Base-by-base conservation (phyloP, 2,113 vertebrate species). In the Dicrurus megarhynchus region DNA sequence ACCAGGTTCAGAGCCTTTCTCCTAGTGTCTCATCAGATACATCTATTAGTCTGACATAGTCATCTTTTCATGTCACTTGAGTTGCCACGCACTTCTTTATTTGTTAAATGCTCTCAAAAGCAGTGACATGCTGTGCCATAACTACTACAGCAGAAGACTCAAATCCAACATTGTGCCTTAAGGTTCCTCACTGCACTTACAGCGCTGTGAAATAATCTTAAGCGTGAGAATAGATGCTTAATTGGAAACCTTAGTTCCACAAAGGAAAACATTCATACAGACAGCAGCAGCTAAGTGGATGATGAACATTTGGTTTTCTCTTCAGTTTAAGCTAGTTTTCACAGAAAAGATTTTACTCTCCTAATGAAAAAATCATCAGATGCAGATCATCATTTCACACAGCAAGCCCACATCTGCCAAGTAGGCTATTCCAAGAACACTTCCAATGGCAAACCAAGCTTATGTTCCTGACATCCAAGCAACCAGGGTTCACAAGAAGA, bases 271-370 rank as follows among this genome's bases (percentile, higher is more conserved):
- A 7, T 35, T 74, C 35, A 7, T 4, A 37, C 10, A n/a, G n/a
- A 76, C 14, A 30, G 3, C 0, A 1, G 69, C 0, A 3, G 47
- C 13, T 18, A 50, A 12, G 2, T 1, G 41, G 44, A 30, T 21
- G 35, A 69, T 2, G 28, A 47, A 13, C 33, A 30, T 44, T 33
- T 75, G 69, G 17, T 7, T 26, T 57, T 35, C n/a, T 65, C 50
- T 64, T 57, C 49, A 42, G 26, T 39, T 74, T 35, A 56, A 81
- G 18, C 22, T 17, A 30, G 21, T 33, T 59, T 60, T 37, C 53
- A n/a, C 22, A 52, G 27, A n/a, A 57, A 55, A 52, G 1, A 52
- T 50, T 39, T 47, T 42, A 37, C 11, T 35, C 16, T 64, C 35
- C 18, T 60, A 35, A 56, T 32, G 60, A 65, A 70, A 82, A 85